Evolutionary conservation across 2,888 invertebrate genomes (phyloP), one percentile per base, ranked within the genome.

Genomic region (Agrotis ipsilon): DNA sequence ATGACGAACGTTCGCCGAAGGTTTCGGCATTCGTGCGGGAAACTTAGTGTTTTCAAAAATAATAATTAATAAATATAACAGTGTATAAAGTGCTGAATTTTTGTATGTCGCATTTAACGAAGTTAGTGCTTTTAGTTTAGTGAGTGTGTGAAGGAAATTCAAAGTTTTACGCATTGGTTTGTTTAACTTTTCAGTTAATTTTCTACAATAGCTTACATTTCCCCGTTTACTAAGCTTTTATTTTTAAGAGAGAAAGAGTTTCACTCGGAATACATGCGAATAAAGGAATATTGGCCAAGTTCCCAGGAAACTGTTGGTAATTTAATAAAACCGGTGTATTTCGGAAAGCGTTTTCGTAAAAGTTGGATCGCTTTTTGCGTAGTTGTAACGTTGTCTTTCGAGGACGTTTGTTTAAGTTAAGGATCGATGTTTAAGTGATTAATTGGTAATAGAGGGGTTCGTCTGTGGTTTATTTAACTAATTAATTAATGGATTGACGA

Each of bases 141-240:
- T 87, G 86, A 84, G 69, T 80, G 85, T 79, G 84, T 81, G 82
- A 84, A 75, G 80, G 82, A 84, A 83, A 82, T 83, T 75, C 78
- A 83, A 83, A 88, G 88, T 88, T 89, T 87, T 87, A 83, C 86
- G 83, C 88, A 86, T 83, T 87, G 89, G 86, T 89, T 89, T 85
- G 89, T 88, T 73, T 76, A 52, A 67, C 59, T 62, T 71, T 59
- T 70, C 2, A 60, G 14, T 66, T 21, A 27, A 63, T 69, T 70
- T 58, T 58, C 49, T 43, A 73, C 59, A 72, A 68, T 59, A 75
- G 74, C 66, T 84, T 75, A 54, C 48, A 79, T 79, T 85, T 82
- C 57, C 74, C 60, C 61, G 48, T 74, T 55, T 27, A 51, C 19
- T 21, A 24, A 58, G 43, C 18, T 14, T 24, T 55, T 48, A 45